A percentile compares a stretch with the other conserved stretches of the same genome.
Conservation (phyloP, 2,113 vertebrate species). For the Procavia capensis region DNA sequence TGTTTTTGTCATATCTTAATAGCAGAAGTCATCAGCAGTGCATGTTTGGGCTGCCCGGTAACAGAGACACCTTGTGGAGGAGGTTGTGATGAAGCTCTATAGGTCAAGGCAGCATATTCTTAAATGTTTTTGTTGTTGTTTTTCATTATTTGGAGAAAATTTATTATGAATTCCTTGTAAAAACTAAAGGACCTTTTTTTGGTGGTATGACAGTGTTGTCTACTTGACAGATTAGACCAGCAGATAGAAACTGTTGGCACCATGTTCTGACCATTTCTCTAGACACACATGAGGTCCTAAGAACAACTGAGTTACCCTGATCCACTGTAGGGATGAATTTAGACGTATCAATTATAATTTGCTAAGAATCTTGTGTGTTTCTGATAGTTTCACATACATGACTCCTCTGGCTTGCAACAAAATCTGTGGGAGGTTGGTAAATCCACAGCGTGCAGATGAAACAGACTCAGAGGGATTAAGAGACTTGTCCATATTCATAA, state of each 20-base stretch:
- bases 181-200: background rate
- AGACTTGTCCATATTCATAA: background rate
- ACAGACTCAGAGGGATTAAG: background rate
- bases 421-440: background rate
- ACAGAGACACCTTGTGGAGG: background rate
- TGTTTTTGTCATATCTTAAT: background rate
- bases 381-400: background rate
- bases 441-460: conserved; percentile 1
- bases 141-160: background rate
- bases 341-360: background rate
- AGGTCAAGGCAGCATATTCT: background rate
- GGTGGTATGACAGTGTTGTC: background rate
- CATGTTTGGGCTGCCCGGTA: background rate
- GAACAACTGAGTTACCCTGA: background rate
- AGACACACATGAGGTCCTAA: background rate
- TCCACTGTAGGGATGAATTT: background rate
- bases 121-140: background rate
- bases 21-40: background rate
- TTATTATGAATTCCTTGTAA: background rate
- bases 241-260: background rate
- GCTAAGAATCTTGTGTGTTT: background rate
- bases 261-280: background rate
- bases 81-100: background rate
- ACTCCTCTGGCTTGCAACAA: background rate
- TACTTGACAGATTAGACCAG: background rate